A percentile compares a stretch with the other conserved stretches of the same genome.
These are phyloP conservation scores for Nyctibius grandis DNA, from an alignment of 2,797 vertebrate genomes.

Conservation along the genomic window DNA sequence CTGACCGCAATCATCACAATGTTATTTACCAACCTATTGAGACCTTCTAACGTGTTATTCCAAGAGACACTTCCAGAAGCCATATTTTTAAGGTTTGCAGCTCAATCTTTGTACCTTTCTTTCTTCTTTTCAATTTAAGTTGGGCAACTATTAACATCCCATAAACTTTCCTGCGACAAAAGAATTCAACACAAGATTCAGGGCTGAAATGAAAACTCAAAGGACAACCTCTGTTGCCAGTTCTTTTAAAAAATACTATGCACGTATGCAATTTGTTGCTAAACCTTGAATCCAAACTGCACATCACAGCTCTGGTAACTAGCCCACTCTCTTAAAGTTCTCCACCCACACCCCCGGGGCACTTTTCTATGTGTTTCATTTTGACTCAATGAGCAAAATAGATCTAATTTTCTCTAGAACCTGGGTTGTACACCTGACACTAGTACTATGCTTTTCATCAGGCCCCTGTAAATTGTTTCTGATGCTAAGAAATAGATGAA, in stretches of 20 bases:
- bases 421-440: neutral
- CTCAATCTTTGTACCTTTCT: neutral
- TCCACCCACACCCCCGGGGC: neutral
- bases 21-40: neutral
- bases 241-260: neutral
- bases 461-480: neutral
- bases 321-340: neutral
- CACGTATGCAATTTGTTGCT: neutral
- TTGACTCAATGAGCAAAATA: neutral
- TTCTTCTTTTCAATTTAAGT: neutral
- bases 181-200: neutral
- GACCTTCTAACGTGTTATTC: neutral
- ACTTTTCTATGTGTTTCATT: neutral
- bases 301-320: neutral
- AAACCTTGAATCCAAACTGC: neutral
- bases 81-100: neutral
- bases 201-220: neutral
- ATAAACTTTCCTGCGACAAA: neutral
- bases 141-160: neutral
- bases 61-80: neutral
- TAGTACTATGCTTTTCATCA: neutral
- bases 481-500: neutral
- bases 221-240: neutral
- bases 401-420: neutral
- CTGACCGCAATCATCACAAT: too few relatives aligned